A percentile compares a stretch with the other conserved stretches of the same genome.
Conservation (phyloP, 37 sponge, comb jelly and placozoan genomes). For the Hormiphora californensis region DNA sequence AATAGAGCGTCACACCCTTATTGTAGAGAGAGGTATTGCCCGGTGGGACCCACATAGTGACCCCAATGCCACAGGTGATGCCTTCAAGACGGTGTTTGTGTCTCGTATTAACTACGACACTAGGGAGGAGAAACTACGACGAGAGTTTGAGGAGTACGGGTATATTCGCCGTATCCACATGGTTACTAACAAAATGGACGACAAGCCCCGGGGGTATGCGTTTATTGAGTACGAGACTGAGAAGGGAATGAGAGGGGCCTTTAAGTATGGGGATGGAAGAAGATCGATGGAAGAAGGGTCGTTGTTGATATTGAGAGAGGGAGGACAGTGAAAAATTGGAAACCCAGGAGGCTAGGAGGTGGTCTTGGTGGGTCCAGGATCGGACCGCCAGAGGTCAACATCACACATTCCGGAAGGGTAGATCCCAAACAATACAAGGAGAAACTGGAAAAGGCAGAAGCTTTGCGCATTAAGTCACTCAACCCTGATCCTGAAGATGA, state of each 20-base stretch:
- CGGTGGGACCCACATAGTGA: conserved; percentile 80
- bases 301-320: conserved; percentile 94
- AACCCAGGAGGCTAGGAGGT: conserved; percentile 90
- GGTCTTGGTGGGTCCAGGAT: conserved; percentile 87
- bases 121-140: conserved; percentile 75
- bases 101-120: conserved; percentile 85
- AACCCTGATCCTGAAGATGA: neutral
- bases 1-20: conserved; percentile 58
- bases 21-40: neutral
- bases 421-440: conserved; percentile 69
- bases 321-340: conserved; percentile 90
- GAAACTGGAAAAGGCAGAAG: neutral
- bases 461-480: neutral
- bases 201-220: conserved; percentile 89
- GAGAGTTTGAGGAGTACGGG: conserved; percentile 94
- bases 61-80: conserved; percentile 70
- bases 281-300: conserved; percentile 85
- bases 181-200: conserved; percentile 58
- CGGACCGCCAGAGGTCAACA: conserved; percentile 77
- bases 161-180: conserved; percentile 67
- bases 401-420: conserved; percentile 93
- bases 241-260: conserved; percentile 94
- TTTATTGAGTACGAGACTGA: conserved; percentile 92
- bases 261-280: conserved; percentile 96
- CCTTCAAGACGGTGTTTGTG: conserved; percentile 93